Conservation (phyloP, 1,140 invertebrate species). For the Teleopsis dalmanni region DNA sequence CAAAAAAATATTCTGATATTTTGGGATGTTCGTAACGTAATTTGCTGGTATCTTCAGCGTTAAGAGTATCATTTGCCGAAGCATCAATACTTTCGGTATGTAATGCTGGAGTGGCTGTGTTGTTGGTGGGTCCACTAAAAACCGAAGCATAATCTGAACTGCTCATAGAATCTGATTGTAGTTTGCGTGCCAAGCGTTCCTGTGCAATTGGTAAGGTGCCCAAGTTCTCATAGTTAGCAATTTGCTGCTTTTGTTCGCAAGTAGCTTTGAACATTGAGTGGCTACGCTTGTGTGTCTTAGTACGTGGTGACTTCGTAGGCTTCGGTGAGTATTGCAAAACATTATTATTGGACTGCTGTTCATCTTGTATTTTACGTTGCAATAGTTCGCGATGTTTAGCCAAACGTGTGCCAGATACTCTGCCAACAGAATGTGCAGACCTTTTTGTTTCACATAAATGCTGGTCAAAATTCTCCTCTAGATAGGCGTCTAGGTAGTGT, state of each 20-base stretch:
- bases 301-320: background rate
- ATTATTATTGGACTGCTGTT: background rate
- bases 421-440: slow-evolving; percentile 32
- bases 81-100: background rate
- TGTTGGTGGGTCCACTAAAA: slow-evolving; percentile 32
- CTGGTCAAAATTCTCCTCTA: slow-evolving; percentile 40
- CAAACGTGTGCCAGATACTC: slow-evolving; percentile 19
- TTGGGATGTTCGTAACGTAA: slow-evolving; percentile 41
- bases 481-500: slow-evolving; percentile 37
- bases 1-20: slow-evolving; percentile 40
- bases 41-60: background rate
- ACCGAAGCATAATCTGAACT: slow-evolving; percentile 44
- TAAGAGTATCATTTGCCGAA: too few species aligned
- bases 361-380: slow-evolving; percentile 10
- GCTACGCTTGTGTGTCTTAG: slow-evolving; percentile 22
- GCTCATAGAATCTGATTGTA: slow-evolving; percentile 34
- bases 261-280: slow-evolving; percentile 22
- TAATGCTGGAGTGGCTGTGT: background rate
- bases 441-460: slow-evolving; percentile 24
- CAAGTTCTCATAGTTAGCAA: slow-evolving; percentile 33
- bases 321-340: background rate
- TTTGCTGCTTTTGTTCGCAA: background rate
- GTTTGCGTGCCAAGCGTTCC: slow-evolving; percentile 14
- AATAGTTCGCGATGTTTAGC: too few species aligned
- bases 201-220: slow-evolving; percentile 24